These are phyloP conservation scores for Anguilla megastoma DNA, from an alignment of 2,797 vertebrate genomes.

Conservation along the genomic window DNA sequence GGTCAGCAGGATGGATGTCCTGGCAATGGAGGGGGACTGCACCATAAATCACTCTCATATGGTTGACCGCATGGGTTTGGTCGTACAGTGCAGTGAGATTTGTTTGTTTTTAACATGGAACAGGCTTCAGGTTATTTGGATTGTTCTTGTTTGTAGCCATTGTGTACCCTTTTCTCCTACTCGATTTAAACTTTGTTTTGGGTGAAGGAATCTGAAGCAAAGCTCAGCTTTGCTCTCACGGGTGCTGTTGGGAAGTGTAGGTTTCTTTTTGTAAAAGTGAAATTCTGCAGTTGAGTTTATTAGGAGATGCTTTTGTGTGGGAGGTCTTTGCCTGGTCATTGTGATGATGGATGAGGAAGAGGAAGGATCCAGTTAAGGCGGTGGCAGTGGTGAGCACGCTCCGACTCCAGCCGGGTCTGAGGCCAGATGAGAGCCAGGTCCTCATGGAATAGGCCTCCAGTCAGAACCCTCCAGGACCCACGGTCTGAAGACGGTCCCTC, in stretches of 20 bases:
- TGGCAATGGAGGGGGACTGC: background rate
- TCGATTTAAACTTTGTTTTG: background rate
- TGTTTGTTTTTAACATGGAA: background rate
- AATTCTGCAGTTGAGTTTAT: background rate
- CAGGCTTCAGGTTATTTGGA: background rate
- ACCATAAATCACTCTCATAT: background rate
- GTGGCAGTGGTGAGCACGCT: conserved; percentile 3
- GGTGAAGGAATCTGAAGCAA: conserved; percentile 15
- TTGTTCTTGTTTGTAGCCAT: background rate
- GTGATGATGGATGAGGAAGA: conserved; percentile 28
- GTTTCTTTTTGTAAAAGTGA: background rate
- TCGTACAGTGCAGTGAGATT: background rate
- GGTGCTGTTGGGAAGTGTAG: background rate
- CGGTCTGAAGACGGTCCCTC: background rate
- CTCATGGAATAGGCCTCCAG: background rate
- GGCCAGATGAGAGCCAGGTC: background rate
- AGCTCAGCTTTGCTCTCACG: background rate
- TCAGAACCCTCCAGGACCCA: background rate
- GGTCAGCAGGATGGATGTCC: background rate
- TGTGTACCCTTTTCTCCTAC: background rate
- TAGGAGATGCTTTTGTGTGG: conserved; percentile 8
- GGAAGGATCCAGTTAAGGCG: conserved; percentile 1
- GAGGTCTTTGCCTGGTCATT: conserved; percentile 23
- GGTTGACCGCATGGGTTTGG: conserved; percentile 13
- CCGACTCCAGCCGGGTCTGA: conserved; percentile 43